Evolutionary conservation across 2,113 vertebrate genomes (phyloP).

Genomic region (Xenopus laevis): DNA sequence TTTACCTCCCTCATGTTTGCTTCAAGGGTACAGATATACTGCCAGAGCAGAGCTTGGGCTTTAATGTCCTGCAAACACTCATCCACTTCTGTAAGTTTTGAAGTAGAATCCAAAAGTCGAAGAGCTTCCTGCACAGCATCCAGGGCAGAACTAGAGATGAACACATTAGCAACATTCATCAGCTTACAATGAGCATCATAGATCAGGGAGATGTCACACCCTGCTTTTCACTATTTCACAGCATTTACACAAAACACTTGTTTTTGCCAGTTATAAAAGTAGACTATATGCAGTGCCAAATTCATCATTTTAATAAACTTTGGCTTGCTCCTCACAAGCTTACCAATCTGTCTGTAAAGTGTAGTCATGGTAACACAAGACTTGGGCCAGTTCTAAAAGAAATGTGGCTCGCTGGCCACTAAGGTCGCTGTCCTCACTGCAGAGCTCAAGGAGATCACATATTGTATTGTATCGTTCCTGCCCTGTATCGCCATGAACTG

Average conservation of each 20-base stretch:
- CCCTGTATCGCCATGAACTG: constrained; percentile 65
- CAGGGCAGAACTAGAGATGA: constrained; percentile 67
- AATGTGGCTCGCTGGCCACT: constrained; percentile 66
- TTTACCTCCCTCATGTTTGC: constrained; percentile 75
- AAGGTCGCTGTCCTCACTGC: constrained; percentile 67
- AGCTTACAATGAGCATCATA: no score
- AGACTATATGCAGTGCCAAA: no score
- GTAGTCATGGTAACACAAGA: constrained; percentile 84
- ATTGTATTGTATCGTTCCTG: constrained; percentile 88
- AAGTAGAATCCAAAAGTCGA: constrained; percentile 70
- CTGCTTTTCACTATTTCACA: no score
- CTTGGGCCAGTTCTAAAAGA: constrained; percentile 81
- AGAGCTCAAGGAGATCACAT: constrained; percentile 87
- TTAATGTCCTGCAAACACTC: constrained; percentile 71
- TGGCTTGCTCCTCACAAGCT: constrained; percentile 31
- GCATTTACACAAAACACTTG: no score
- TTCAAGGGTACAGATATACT: constrained; percentile 86
- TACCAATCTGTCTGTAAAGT: constrained; percentile 72
- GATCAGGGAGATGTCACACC: no score
- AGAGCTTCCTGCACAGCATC: constrained; percentile 79
- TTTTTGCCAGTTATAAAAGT: no score
- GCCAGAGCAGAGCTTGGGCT: constrained; percentile 83
- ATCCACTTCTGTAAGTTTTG: constrained; percentile 49
- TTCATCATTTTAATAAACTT: no score
- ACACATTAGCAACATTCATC: not conserved